phyloP scores from a whole-genome alignment of 2,113 vertebrate species.

The Ictalurus punctatus region DNA sequence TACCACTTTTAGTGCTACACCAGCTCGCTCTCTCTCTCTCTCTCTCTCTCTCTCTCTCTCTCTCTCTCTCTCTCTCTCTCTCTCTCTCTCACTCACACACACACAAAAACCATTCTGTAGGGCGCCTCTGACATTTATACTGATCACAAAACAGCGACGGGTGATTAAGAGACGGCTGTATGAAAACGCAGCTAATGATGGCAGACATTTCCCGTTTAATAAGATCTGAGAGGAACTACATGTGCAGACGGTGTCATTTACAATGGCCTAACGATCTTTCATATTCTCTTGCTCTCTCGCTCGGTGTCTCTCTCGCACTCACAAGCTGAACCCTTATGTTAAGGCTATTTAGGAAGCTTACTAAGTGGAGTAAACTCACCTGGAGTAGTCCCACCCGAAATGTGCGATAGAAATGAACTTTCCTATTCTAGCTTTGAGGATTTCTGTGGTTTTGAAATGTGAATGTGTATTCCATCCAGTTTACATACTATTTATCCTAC shows the following conservation, averaged over 20 bases:
- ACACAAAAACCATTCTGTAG: not conserved
- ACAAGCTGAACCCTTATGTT: not conserved
- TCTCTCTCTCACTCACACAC: not conserved
- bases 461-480: not conserved
- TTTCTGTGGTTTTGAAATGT: not conserved
- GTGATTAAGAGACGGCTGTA: constrained; percentile 4
- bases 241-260: constrained; percentile 43
- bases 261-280: constrained; percentile 31
- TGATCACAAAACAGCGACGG: not conserved
- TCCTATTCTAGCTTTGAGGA: not conserved
- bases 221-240: constrained; percentile 21
- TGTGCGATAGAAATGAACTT: not conserved
- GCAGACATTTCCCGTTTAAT: constrained; percentile 19
- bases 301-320: constrained; percentile 8
- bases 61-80: too few relatives aligned
- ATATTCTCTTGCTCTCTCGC: not conserved
- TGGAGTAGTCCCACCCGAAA: too few relatives aligned
- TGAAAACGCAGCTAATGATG: constrained; percentile 16
- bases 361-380: too few relatives aligned
- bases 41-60: not conserved
- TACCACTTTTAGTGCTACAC: not conserved
- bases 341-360: not conserved
- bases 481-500: too few relatives aligned
- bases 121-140: constrained; percentile 10
- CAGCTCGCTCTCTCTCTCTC: not conserved